Conservation (phyloP, 2,888 invertebrate species). For the Andrena flavipes region DNA sequence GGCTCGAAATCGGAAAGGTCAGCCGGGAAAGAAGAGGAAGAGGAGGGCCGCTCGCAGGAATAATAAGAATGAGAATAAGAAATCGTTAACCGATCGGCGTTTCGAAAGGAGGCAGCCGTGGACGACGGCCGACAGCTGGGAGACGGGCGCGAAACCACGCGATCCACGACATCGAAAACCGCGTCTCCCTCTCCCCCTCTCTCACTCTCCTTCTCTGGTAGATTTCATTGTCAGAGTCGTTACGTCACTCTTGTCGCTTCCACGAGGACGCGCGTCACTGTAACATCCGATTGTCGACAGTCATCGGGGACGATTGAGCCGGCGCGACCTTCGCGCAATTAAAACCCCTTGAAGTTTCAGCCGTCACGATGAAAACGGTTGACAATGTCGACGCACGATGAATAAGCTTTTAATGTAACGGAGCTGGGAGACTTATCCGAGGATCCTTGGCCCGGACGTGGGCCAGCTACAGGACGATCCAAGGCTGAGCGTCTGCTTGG, state of each 20-base stretch:
- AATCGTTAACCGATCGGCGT: slow-evolving; percentile 51
- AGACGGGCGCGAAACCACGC: slow-evolving; percentile 50
- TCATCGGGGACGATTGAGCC: slow-evolving; percentile 76
- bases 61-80: slow-evolving; percentile 53
- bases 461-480: slow-evolving; percentile 10
- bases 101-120: slow-evolving; percentile 46
- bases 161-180: slow-evolving; percentile 39
- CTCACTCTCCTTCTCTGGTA: background rate
- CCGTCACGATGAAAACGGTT: slow-evolving; percentile 70
- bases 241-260: slow-evolving; percentile 79
- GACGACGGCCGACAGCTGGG: slow-evolving; percentile 53
- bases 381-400: slow-evolving; percentile 68
- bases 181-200: slow-evolving; percentile 1
- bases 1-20: slow-evolving; percentile 35
- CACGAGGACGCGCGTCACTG: slow-evolving; percentile 68
- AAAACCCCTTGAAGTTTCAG: slow-evolving; percentile 77
- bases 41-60: slow-evolving; percentile 12
- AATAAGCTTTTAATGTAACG: slow-evolving; percentile 72
- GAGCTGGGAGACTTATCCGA: slow-evolving; percentile 44
- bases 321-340: slow-evolving; percentile 81
- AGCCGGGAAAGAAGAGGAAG: slow-evolving; percentile 9
- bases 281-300: slow-evolving; percentile 75
- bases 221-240: slow-evolving; percentile 75
- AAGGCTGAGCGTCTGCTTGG: background rate
- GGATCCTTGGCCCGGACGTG: slow-evolving; percentile 4